These are phyloP conservation scores for Ophioninae sp. DNA, from an alignment of 2,888 invertebrate genomes.

Conservation along the genomic window DNA sequence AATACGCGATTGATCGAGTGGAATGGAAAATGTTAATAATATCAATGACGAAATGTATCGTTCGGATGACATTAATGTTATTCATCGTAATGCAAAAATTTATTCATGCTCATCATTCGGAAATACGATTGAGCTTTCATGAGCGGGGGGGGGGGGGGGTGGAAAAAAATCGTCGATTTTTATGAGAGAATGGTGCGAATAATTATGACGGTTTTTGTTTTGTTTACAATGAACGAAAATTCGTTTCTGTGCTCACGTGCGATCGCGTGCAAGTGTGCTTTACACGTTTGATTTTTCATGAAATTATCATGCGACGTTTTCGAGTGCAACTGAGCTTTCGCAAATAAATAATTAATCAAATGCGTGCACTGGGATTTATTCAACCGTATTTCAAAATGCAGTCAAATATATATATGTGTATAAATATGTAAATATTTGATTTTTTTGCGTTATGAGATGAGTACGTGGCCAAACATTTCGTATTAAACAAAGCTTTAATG, in stretches of 20 bases:
- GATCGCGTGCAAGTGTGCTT: conserved; percentile 61
- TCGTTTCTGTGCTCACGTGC: conserved; percentile 45
- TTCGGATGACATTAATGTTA: conserved; percentile 66
- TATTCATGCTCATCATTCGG: conserved; percentile 4
- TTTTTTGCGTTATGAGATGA: background rate
- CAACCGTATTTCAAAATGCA: conserved; percentile 11
- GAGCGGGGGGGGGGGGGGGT: background rate
- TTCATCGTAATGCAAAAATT: conserved; percentile 50
- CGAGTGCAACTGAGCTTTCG: conserved; percentile 34
- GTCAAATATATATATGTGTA: background rate
- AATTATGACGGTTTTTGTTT: conserved; percentile 29
- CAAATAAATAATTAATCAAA: conserved; percentile 17
- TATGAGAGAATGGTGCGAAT: conserved; percentile 22
- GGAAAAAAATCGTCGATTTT: conserved; percentile 7
- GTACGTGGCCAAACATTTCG: background rate
- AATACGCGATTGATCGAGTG: conserved; percentile 59
- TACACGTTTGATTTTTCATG: conserved; percentile 30
- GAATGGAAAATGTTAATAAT: conserved; percentile 69
- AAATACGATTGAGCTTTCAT: conserved; percentile 41
- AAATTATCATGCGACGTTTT: conserved; percentile 72
- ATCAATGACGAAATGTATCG: conserved; percentile 73
- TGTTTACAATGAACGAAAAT: conserved; percentile 31
- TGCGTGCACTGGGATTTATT: conserved; percentile 54
- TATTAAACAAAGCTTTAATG: background rate
- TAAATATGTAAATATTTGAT: background rate